Base-by-base conservation (phyloP, 2,888 invertebrate genomes). In the Taenaris catops region DNA sequence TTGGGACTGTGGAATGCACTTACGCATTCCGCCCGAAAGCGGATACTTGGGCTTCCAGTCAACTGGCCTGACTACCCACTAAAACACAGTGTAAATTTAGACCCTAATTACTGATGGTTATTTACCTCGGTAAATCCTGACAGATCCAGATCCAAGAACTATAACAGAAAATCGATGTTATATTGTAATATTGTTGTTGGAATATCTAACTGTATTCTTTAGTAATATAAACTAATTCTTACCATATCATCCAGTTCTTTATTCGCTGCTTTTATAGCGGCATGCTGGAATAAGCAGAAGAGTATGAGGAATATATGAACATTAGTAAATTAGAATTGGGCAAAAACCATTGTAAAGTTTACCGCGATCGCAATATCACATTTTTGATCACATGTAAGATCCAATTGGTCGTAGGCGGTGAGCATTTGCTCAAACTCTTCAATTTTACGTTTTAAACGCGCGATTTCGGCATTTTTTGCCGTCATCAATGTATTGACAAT, bases 401-500 rank as follows among this genome's bases (percentile, higher is more conserved):
- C 84, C n/a, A 87, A 59, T 14, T 74, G 66, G 29, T 84, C 81
- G 39, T 83, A 87, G 0, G 65, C 78, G 1, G 65, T 65, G 20
- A 88, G 25, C 65, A 87, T 63, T 49, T 73, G 73, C 41, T 87
- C 83, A 36, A 80, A 75, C 51, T 83, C 78, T 28, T 75, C 79
- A 16, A 89, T 83, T 56, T 76, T 80, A 14, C 73, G 65, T 49
- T 71, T 75, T 16, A 90, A 66, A 8, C 81, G 71, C 5, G 66
- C 56, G 26, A 89, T 87, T 54, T 89, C 88, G 0, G 78, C 63
- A 55, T 89, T 88, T 55, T 89, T 89, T 1, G 81, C 52, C 1
- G 60, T 63, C 79, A 83, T 72, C 12, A 86, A 50, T 2, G 79
- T 84, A 37, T 80, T 70, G 3, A 86, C 79, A 12, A 86, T 83